Conservation (phyloP, 2,797 vertebrate species). For the Notamacropus eugenii region DNA sequence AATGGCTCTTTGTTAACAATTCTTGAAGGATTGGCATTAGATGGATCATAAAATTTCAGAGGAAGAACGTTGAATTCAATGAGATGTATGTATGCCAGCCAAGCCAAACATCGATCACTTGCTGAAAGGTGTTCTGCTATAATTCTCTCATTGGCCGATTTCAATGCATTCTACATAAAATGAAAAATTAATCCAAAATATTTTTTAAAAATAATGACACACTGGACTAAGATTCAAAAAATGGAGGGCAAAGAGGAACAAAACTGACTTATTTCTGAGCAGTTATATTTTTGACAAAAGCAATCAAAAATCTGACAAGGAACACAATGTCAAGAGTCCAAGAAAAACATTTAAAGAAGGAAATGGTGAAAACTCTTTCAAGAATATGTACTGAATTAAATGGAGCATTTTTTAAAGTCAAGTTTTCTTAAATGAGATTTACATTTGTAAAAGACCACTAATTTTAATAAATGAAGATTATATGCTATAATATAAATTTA, state of each 20-base stretch:
- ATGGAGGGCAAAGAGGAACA: slow-evolving; percentile 22
- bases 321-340: background rate
- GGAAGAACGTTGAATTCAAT: slow-evolving; percentile 93
- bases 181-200: slow-evolving; percentile 41
- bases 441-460: background rate
- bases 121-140: slow-evolving; percentile 87
- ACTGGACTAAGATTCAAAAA: slow-evolving; percentile 42
- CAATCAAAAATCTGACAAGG: slow-evolving; percentile 48
- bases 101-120: slow-evolving; percentile 91
- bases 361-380: background rate
- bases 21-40: slow-evolving; percentile 89
- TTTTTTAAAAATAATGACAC: slow-evolving; percentile 26
- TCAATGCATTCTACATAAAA: slow-evolving; percentile 89
- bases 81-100: slow-evolving; percentile 95
- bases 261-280: slow-evolving; percentile 35
- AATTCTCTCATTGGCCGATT: slow-evolving; percentile 84
- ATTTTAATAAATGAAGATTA: background rate
- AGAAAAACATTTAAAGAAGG: background rate
- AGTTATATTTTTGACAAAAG: slow-evolving; percentile 24
- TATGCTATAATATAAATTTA: slow-evolving; percentile 30
- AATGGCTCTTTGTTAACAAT: slow-evolving; percentile 91
- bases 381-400: background rate
- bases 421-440: background rate
- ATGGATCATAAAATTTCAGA: slow-evolving; percentile 89
- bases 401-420: background rate